Evolutionary conservation across 2,113 vertebrate species (phyloP), one percentile per base, ranked within the genome.

Genomic region (Lophius piscatorius): DNA sequence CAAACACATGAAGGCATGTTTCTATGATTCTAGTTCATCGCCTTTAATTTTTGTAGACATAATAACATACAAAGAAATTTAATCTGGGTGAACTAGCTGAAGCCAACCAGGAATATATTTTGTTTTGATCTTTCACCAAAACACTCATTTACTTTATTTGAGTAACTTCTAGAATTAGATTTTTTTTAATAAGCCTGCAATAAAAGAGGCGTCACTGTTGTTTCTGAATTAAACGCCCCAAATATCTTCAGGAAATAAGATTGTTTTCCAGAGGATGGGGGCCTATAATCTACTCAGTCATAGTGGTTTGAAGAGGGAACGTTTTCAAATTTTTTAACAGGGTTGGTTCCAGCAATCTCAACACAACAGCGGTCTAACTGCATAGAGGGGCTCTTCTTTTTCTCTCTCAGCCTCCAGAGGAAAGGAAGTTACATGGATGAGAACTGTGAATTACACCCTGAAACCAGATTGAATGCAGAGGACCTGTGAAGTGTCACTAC

Each of bases 241-340:
- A 91, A 90, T 88, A 82, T 90, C 83, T 88, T 83, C 42, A 78
- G 84, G 88, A 91, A 90, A 90, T 87, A 85, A 80, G 66, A 87
- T 70, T 86, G 85, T 90, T 87, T 89, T 83, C 67, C 75, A 76
- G 81, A 63, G 77, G 86, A 88, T 90, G 77, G 74, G 68, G 63
- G 65, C 55, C 75, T 91, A n/a, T n/a, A 90, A 90, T 91, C 87
- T 86, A 79, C 86, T 91, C 88, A 90, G 89, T 91, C 91, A 92
- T 73, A 89, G 89, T 81, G 89, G 88, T 89, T 89, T 89, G 80
- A 87, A 74, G 80, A 81, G 81, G 84, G 77, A 86, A 87, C 80
- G 78, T 90, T 89, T 88, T 84, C 49, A 83, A 88, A 76, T 87
- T 88, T n/a, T n/a, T 90, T 90, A 86, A 86, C 78, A 82, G 82